These are phyloP conservation scores for Numenius phaeopus DNA, from an alignment of 2,797 vertebrate species.

Conservation along the genomic window DNA sequence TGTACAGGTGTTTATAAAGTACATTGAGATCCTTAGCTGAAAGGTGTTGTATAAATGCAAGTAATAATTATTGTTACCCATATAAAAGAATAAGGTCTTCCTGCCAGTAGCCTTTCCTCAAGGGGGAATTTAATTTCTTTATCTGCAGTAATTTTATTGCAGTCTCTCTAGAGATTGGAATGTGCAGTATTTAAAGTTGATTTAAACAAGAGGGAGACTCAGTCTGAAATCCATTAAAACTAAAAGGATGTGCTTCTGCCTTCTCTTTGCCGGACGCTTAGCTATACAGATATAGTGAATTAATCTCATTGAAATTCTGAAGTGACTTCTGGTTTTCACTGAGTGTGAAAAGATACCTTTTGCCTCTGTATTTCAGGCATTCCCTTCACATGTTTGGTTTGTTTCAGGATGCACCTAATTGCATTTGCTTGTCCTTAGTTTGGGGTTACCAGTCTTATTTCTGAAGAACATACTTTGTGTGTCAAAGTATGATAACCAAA, in stretches of 20 bases:
- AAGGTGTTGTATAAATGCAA: neutral
- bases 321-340: neutral
- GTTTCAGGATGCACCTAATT: neutral
- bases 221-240: neutral
- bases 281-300: rapidly evolving
- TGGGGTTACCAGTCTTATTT: neutral
- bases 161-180: neutral
- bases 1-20: neutral
- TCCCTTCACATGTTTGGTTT: neutral
- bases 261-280: neutral
- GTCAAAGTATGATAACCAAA: neutral
- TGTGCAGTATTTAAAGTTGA: neutral
- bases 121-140: neutral
- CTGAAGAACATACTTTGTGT: neutral
- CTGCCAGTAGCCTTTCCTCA: neutral
- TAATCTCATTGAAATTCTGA: neutral
- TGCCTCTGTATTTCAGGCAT: neutral
- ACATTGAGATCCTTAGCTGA: neutral
- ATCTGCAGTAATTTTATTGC: neutral
- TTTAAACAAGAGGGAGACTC: neutral
- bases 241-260: neutral
- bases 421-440: neutral
- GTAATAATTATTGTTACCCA: neutral
- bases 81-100: neutral
- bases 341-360: neutral